Evolutionary conservation across 2,113 vertebrate genomes (phyloP), one percentile per base, ranked within the genome.

Genomic region (Hoplias malabaricus): DNA sequence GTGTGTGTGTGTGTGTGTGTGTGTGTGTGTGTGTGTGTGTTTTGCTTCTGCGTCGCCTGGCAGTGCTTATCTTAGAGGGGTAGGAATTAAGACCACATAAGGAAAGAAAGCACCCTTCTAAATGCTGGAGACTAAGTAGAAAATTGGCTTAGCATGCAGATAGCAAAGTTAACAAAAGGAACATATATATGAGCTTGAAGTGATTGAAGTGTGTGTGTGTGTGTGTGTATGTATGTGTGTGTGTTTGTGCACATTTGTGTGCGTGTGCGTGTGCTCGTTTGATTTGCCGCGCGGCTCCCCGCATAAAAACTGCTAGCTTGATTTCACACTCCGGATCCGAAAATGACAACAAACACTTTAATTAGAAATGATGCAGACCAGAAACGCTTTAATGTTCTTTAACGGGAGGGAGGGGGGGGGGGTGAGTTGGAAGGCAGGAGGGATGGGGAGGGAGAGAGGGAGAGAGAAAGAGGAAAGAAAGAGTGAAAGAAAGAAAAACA

Each of bases 131-230:
- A 93, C 91, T 93, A 94, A 95, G 94, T 93, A 96, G 94, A 96
- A 97, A 98, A 98, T 96, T 95, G 95, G 95, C 94, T 97, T 97
- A 97, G 90, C 82, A 90, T 88, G 84, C 88, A 94, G 92, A 94
- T 93, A 92, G 93, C 92, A 80, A 90, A 83, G 83, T 87, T 93
- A 94, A 97, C 90, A 96, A 96, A 95, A 91, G 91, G 89, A 94
- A 95, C 91, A 93, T 87, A 93, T 89, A 93, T 94, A 92, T 91
- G 92, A 94, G 91, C 92, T 93, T 90, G 92, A 92, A 94, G 93
- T 94, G 93, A 95, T 94, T 93, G 94, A 96, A 96, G 90, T 93
- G 88, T 87, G 89, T 90, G 87, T 87, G 89, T 92, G 90, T 92
- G 87, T 86, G 88, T 93, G 73, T 86, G 93, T 85, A 89, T 85